Evolutionary conservation across 2,113 vertebrate species (phyloP).

Genomic region (Andinoacara biseriatus): DNA sequence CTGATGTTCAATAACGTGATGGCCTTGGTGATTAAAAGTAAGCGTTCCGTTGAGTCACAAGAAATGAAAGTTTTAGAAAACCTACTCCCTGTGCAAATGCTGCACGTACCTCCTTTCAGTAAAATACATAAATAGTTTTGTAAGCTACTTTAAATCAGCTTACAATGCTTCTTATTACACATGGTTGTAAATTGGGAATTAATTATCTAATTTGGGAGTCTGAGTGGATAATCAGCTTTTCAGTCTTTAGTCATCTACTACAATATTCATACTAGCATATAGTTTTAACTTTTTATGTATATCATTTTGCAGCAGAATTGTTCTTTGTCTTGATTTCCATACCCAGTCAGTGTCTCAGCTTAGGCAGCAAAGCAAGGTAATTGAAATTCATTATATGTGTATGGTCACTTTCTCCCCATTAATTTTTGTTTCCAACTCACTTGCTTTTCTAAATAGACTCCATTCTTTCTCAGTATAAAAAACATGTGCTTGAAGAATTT

Average conservation of each 20-base stretch:
- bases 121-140: neutral
- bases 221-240: conserved; percentile 34
- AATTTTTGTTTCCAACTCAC: conserved; percentile 79
- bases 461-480: conserved; percentile 71
- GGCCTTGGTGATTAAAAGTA: neutral
- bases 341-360: conserved; percentile 19
- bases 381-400: conserved; percentile 77
- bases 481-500: conserved; percentile 74
- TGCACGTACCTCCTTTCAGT: neutral
- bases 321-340: conserved; percentile 11
- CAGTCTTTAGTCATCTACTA: conserved; percentile 7
- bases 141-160: conserved; percentile 4
- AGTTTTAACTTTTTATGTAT: conserved; percentile 13
- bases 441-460: conserved; percentile 79
- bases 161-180: neutral
- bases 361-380: conserved; percentile 53
- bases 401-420: conserved; percentile 78
- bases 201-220: neutral
- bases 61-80: neutral
- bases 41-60: neutral
- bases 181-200: conserved; percentile 1
- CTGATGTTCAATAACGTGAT: neutral
- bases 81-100: neutral
- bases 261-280: neutral
- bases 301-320: conserved; percentile 13